Evolutionary conservation across 2,888 invertebrate genomes (phyloP).

Genomic region (Eumacrocentrus americanus): DNA sequence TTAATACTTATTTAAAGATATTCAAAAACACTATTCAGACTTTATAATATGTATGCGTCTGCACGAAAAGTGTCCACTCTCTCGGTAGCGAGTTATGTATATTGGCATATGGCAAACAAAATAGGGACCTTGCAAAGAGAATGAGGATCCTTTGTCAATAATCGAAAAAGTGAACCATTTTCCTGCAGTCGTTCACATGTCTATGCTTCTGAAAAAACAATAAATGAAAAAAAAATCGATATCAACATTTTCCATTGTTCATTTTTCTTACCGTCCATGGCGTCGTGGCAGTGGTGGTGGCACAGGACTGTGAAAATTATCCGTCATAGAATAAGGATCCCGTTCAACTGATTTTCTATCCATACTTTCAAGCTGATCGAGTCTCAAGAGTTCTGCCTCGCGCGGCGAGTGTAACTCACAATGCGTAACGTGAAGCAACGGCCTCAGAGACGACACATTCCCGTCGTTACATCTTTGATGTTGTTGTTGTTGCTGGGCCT

Average conservation of each 20-base stretch:
- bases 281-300: slow-evolving; percentile 59
- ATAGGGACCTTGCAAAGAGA: too few species aligned
- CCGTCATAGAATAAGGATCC: slow-evolving; percentile 59
- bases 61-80: neutral
- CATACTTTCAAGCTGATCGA: slow-evolving; percentile 57
- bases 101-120: neutral
- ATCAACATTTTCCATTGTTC: neutral
- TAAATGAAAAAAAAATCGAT: neutral
- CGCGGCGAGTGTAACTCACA: slow-evolving; percentile 59
- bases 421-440: slow-evolving; percentile 57
- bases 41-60: slow-evolving; percentile 4
- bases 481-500: slow-evolving; percentile 38
- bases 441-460: slow-evolving; percentile 49
- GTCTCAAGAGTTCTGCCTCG: slow-evolving; percentile 56
- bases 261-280: slow-evolving; percentile 56
- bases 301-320: slow-evolving; percentile 59
- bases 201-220: neutral
- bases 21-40: slow-evolving; percentile 11
- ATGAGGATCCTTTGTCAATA: neutral
- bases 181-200: neutral
- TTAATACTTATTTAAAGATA: neutral
- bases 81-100: neutral
- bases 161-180: neutral
- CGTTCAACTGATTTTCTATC: slow-evolving; percentile 51
- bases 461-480: slow-evolving; percentile 56